A percentile compares a stretch with the other conserved stretches of the same genome.
phyloP scores from a whole-genome alignment of 2,797 vertebrate genomes.

The Ceryle rudis region DNA sequence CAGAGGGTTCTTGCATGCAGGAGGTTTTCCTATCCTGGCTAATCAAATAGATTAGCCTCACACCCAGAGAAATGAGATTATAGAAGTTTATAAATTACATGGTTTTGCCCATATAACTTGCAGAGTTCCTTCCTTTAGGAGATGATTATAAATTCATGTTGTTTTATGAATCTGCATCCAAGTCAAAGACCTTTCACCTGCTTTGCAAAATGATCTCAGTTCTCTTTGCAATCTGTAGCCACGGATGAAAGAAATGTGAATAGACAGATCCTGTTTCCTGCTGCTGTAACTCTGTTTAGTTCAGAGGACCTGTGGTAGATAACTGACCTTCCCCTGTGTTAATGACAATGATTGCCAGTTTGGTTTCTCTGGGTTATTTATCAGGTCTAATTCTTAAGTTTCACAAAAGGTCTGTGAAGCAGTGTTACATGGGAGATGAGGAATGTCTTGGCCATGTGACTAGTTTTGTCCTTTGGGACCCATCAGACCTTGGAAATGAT shows the following conservation, averaged over 20 bases:
- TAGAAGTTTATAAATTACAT: constrained; percentile 1
- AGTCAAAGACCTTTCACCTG: neutral
- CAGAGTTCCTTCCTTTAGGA: neutral
- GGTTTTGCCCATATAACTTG: neutral
- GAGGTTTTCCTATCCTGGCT: neutral
- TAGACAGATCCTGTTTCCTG: neutral
- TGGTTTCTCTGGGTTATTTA: neutral
- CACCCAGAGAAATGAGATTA: neutral
- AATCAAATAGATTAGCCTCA: neutral
- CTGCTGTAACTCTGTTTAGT: neutral
- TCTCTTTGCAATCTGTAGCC: neutral
- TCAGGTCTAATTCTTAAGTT: neutral
- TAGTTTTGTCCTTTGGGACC: neutral
- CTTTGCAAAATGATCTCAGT: neutral
- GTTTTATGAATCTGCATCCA: neutral
- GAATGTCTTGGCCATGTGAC: neutral
- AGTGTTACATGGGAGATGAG: neutral
- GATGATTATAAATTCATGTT: neutral
- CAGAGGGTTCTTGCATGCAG: neutral
- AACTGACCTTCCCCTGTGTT: neutral
- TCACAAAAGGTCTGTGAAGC: neutral
- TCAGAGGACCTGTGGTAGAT: neutral
- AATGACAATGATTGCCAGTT: neutral
- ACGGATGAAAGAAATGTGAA: neutral
- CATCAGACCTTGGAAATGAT: neutral